phyloP scores from a whole-genome alignment of 2,797 vertebrate species.

The Premnoplex brunnescens region DNA sequence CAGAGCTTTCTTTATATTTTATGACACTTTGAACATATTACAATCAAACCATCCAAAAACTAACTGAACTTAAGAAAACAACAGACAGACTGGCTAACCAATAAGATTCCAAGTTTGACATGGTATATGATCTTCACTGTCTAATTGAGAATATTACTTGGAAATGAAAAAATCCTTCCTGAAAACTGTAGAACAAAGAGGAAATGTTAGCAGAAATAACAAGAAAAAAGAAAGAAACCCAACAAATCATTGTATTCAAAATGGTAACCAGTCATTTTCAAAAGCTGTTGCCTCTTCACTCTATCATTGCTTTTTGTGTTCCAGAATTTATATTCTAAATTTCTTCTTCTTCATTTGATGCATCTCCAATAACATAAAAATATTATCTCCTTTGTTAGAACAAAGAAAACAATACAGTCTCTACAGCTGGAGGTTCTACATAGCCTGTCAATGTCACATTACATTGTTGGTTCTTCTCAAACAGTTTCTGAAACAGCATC shows the following conservation, averaged over 20 bases:
- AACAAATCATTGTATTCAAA: slow-evolving; percentile 41
- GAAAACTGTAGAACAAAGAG: slow-evolving; percentile 27
- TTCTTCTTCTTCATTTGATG: slow-evolving; percentile 29
- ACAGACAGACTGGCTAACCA: slow-evolving; percentile 1
- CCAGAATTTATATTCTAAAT: slow-evolving; percentile 24
- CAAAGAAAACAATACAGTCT: background rate
- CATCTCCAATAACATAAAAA: background rate
- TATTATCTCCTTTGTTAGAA: background rate
- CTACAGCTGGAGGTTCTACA: slow-evolving; percentile 1
- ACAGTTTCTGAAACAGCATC: background rate
- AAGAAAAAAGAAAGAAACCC: slow-evolving; percentile 21
- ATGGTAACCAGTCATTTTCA: slow-evolving; percentile 17
- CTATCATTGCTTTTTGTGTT: background rate
- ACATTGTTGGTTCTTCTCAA: background rate
- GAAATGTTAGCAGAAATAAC: slow-evolving; percentile 8
- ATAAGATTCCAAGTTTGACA: background rate
- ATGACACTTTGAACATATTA: background rate
- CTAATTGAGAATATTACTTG: background rate
- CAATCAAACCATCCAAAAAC: background rate
- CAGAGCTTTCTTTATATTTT: background rate
- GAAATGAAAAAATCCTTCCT: slow-evolving; percentile 27
- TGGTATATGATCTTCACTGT: background rate
- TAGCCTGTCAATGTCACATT: background rate
- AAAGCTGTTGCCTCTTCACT: slow-evolving; percentile 5
- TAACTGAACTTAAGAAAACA: background rate